Percentiles rank a stretch among this genome's conserved stretches.
Evolutionary conservation across 2,113 vertebrate genomes (phyloP).

Genomic region (Callionymus lyra): DNA sequence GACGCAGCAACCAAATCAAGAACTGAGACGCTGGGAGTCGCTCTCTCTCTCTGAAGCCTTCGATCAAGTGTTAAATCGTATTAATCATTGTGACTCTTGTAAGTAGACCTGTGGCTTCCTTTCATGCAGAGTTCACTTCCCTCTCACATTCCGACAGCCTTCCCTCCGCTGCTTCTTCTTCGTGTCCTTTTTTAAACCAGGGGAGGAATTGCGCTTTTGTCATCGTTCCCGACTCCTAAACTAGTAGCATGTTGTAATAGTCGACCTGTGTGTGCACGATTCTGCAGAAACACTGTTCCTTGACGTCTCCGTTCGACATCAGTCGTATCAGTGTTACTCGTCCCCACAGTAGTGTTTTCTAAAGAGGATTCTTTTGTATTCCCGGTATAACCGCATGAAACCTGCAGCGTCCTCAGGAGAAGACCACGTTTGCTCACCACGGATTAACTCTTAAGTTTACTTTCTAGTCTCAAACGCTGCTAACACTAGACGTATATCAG

Average conservation of each 20-base stretch:
- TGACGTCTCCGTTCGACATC: slow-evolving; percentile 54
- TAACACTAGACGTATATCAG: no score
- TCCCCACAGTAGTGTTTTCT: slow-evolving; percentile 51
- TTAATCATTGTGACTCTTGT: slow-evolving; percentile 88
- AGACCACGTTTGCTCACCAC: slow-evolving; percentile 41
- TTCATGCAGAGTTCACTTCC: slow-evolving; percentile 62
- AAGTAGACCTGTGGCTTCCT: slow-evolving; percentile 86
- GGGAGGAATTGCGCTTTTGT: slow-evolving; percentile 46
- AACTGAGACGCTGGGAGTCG: slow-evolving; percentile 47
- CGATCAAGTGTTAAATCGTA: slow-evolving; percentile 78
- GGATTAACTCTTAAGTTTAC: not conserved
- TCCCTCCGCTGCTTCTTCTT: slow-evolving; percentile 31
- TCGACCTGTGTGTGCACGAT: slow-evolving; percentile 74
- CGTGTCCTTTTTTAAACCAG: slow-evolving; percentile 47
- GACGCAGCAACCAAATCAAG: slow-evolving; percentile 79
- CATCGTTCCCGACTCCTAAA: slow-evolving; percentile 62
- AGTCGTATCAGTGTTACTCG: slow-evolving; percentile 68
- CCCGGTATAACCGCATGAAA: slow-evolving; percentile 35
- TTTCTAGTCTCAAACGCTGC: no score
- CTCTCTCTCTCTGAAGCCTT: slow-evolving; percentile 59
- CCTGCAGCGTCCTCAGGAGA: slow-evolving; percentile 61
- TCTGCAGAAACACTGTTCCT: slow-evolving; percentile 60
- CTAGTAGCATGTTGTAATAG: slow-evolving; percentile 92
- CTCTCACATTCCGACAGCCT: slow-evolving; percentile 24
- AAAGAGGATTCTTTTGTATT: slow-evolving; percentile 8